Evolutionary conservation across 35 echinoderm and acorn worm species (phyloP).

Genomic region (Patiria miniata): DNA sequence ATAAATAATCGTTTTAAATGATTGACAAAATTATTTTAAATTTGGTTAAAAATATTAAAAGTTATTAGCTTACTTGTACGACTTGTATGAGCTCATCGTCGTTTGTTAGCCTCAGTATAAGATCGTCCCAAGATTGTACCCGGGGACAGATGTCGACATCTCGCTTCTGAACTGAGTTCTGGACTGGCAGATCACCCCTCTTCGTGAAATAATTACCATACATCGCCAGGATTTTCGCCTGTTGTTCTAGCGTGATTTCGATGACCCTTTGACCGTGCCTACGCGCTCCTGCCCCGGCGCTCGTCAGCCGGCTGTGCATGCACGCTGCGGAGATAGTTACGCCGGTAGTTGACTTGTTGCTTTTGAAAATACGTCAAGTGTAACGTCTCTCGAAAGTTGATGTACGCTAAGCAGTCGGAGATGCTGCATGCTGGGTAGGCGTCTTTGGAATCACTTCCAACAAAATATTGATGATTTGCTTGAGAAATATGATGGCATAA

Average conservation of each 20-base stretch:
- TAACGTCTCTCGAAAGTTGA: neutral
- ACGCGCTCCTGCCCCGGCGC: neutral
- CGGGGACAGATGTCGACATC: neutral
- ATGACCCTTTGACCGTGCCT: neutral
- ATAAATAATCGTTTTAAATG: too few relatives aligned
- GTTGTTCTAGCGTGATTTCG: neutral
- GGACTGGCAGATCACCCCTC: neutral
- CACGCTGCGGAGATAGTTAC: neutral
- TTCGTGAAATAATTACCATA: slow-evolving; percentile 29
- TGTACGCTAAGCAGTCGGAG: neutral
- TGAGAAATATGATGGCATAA: too few relatives aligned
- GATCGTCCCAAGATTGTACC: slow-evolving; percentile 14
- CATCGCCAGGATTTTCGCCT: slow-evolving; percentile 2
- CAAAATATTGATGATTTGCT: too few relatives aligned
- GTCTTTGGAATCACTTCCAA: too few relatives aligned
- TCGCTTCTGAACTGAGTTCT: neutral
- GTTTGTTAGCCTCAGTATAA: slow-evolving; percentile 20
- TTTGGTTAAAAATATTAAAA: too few relatives aligned
- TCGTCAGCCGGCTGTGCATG: neutral
- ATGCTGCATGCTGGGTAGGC: neutral
- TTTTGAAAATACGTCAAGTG: slow-evolving; percentile 11
- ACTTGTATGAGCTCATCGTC: slow-evolving; percentile 45
- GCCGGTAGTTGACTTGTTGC: neutral
- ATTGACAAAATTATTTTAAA: too few relatives aligned
- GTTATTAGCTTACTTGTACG: slow-evolving; percentile 18